Base-by-base conservation (phyloP, 1,140 invertebrate species). In the Melitaea cinxia region DNA sequence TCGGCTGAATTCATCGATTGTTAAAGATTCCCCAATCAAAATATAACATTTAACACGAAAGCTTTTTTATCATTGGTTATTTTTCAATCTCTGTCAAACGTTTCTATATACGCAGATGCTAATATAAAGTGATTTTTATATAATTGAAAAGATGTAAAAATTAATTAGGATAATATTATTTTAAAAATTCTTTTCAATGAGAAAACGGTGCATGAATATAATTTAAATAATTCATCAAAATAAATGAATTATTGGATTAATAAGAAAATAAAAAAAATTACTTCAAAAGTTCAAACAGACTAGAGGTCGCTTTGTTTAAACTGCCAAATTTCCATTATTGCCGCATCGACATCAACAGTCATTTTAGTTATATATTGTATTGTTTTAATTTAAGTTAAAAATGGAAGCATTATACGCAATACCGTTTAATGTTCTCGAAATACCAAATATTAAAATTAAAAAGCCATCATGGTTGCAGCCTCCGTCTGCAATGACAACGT, bases 401-500 rank as follows among this genome's bases (percentile, higher is more conserved):
- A 96, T 98, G 94, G 96, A 98, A 91, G 91, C 92, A 54, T 75
- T 97, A 23, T 97, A 96, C 78, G 92, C 93, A 55, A 75, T 97
- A 68, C 97, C 97, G 0, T 99, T 96, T 86, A 91, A 92, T 66
- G 92, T 99, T 42, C 92, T 99, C 55, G 95, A 98, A 92, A 94
- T 96, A 72, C 98, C 98, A 28, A 97, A 98, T 91, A 93, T 99
- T 50, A 98, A 98, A 91, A 92, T 99, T 23, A 98, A 98, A 79
- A 95, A 93, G 75, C 97, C 97, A 56, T 94, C 95, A 93, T 98
- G 97, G 97, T 87, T 99, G 30, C 95, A 96, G 39, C 94, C 96
- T 90, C 98, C 98, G 0, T 98, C 97, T 49, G 94, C 98, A 19
- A 99, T 99, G 97, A 93, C 95, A 65, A 95, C 98, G 63, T 99